Evolutionary conservation across 30 jellyfish, hydroid and myxozoan genomes (phyloP).

Genomic region (Chironex yamaguchii): DNA sequence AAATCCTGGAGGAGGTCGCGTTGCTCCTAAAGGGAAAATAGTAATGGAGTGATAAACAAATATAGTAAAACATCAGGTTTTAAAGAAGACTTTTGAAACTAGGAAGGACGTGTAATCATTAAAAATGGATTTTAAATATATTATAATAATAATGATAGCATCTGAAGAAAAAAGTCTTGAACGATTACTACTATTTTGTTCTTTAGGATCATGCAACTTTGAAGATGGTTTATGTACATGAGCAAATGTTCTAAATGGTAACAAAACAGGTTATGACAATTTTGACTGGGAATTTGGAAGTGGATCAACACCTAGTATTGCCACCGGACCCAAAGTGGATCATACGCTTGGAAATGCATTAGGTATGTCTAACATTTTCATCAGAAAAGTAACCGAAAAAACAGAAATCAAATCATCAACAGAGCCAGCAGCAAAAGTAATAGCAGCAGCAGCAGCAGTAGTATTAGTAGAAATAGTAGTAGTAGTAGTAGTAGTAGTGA

Average conservation of each 20-base stretch:
- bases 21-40: no score
- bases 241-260: constrained; percentile 85
- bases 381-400: background rate
- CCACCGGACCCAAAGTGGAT: constrained; percentile 89
- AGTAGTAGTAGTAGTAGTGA: background rate
- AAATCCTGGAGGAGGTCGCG: no score
- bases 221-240: constrained; percentile 89
- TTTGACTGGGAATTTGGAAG: constrained; percentile 91
- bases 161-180: no score
- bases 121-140: no score
- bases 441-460: background rate
- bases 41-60: no score
- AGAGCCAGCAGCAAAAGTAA: background rate
- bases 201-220: constrained; percentile 91
- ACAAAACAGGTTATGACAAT: constrained; percentile 85
- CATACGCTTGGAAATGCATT: constrained; percentile 92
- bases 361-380: no score
- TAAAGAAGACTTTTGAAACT: no score
- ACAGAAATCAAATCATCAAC: background rate
- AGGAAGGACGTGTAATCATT: no score
- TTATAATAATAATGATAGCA: no score
- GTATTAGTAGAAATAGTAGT: background rate
- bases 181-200: no score
- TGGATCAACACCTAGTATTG: constrained; percentile 85
- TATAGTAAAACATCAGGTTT: no score